Percentiles rank a stretch among this genome's conserved stretches.
These are phyloP conservation scores for Metopolophium dirhodum DNA, from an alignment of 1,140 invertebrate genomes.

Conservation along the genomic window DNA sequence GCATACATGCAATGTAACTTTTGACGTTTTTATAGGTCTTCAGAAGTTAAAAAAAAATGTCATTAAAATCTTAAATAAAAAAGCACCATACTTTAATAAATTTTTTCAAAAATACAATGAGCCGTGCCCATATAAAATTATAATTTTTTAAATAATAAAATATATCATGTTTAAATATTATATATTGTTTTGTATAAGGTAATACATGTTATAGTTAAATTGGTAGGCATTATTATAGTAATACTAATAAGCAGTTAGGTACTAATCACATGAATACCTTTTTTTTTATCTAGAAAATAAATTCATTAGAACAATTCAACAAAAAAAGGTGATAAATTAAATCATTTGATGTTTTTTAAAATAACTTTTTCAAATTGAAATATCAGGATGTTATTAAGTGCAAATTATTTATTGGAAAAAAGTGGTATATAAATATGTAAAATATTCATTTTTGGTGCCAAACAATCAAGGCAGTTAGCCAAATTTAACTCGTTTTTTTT, in stretches of 20 bases:
- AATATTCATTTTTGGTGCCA: not conserved
- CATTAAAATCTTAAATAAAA: no score
- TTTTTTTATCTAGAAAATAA: not conserved
- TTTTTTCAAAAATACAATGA: not conserved
- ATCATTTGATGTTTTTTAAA: not conserved
- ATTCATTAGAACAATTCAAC: not conserved
- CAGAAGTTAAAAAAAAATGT: not conserved
- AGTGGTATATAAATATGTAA: not conserved
- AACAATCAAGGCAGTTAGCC: conserved; percentile 23
- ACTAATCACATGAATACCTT: no score
- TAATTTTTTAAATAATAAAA: not conserved
- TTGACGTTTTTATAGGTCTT: not conserved
- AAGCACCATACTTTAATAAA: not conserved
- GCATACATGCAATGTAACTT: not conserved
- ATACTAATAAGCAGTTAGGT: no score
- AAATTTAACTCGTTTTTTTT: conserved; percentile 5
- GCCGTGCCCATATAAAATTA: not conserved
- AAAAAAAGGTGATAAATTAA: not conserved
- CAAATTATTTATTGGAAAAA: conserved; percentile 32
- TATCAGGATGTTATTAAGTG: not conserved
- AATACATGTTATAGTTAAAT: not conserved
- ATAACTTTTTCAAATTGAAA: conserved; percentile 9
- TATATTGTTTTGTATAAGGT: no score
- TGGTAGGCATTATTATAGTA: not conserved
- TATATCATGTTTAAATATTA: not conserved